Conservation (phyloP, 1,140 invertebrate species). For the Yoshiicerus persimilis region DNA sequence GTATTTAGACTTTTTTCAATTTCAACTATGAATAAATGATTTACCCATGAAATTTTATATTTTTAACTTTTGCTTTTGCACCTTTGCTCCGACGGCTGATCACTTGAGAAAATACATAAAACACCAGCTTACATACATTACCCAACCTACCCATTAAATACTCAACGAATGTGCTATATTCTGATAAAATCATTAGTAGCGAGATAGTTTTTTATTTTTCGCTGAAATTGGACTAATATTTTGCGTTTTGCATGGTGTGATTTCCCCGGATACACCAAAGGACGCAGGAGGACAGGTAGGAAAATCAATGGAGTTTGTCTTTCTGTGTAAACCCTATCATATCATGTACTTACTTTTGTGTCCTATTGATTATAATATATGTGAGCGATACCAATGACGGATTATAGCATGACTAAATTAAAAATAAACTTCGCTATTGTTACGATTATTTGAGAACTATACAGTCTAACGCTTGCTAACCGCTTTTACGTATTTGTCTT, state of each 20-base stretch:
- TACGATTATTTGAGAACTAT: too few relatives aligned
- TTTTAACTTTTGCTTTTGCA: neutral
- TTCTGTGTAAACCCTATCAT: too few relatives aligned
- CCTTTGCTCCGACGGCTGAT: neutral
- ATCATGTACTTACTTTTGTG: too few relatives aligned
- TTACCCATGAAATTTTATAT: neutral
- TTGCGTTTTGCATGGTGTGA: conserved; percentile 3
- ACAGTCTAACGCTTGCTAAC: neutral
- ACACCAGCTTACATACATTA: neutral
- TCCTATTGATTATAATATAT: too few relatives aligned
- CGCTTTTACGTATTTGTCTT: neutral
- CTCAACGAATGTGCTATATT: neutral
- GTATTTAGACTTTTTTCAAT: neutral
- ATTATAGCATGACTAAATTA: too few relatives aligned
- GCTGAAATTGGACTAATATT: neutral
- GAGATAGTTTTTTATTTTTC: neutral
- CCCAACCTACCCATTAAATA: too few relatives aligned
- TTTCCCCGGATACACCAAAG: neutral
- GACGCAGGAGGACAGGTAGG: neutral
- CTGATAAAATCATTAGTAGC: neutral
- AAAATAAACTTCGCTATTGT: too few relatives aligned
- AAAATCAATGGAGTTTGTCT: conserved; percentile 2
- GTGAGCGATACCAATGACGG: too few relatives aligned
- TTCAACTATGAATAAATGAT: neutral
- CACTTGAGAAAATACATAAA: neutral